Evolutionary conservation across 2,797 vertebrate genomes (phyloP).

Genomic region (Acanthis flammea): DNA sequence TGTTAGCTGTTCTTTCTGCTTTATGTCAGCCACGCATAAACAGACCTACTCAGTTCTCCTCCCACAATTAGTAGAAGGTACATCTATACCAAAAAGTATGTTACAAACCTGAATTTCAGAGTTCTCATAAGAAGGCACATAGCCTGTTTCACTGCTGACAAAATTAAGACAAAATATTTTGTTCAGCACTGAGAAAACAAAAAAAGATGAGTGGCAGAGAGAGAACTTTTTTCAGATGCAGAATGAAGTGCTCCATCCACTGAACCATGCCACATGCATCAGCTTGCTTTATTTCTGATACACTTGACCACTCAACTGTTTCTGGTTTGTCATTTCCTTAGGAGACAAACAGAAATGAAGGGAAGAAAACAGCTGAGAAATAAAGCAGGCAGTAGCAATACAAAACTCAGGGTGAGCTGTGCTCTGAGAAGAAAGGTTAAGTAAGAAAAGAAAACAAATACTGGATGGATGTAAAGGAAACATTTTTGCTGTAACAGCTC

Average conservation of each 20-base stretch:
- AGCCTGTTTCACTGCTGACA: neutral
- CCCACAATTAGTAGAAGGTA: neutral
- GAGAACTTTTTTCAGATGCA: neutral
- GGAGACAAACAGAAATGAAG: neutral
- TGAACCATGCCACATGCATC: neutral
- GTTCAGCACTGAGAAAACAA: neutral
- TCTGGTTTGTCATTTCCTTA: constrained; percentile 37
- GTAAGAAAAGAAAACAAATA: neutral
- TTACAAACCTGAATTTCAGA: neutral
- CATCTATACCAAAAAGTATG: neutral
- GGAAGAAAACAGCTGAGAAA: neutral
- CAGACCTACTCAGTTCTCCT: neutral
- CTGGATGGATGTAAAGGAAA: neutral
- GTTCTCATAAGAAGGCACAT: neutral
- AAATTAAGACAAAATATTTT: neutral
- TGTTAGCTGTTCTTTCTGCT: neutral
- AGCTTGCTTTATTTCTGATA: constrained; percentile 18
- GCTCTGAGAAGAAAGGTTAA: neutral
- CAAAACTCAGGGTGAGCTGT: neutral
- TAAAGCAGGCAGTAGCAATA: neutral
- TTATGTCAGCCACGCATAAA: neutral
- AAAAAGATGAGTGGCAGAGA: neutral
- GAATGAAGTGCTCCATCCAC: neutral
- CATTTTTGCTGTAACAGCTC: neutral
- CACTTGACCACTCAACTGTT: constrained; percentile 30